Base-by-base conservation (phyloP, 2,113 vertebrate genomes). In the Heliornis fulica region DNA sequence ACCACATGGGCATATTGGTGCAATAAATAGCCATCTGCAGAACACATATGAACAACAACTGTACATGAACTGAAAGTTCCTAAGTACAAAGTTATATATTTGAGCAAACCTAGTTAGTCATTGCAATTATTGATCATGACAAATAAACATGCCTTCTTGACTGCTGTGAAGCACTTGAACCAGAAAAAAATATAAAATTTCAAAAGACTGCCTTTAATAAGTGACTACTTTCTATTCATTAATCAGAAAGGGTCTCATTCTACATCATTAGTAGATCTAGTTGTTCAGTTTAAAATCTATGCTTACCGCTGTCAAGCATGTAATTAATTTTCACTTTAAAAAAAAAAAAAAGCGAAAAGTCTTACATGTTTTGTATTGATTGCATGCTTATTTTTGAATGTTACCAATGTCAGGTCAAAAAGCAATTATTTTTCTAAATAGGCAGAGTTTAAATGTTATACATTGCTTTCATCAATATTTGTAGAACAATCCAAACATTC, bases 301-400 rank as follows among this genome's bases (percentile, higher is more conserved):
- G 32, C 26, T 80, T 85, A 77, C 8, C 9, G 79, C 57, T 78
- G 25, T 59, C 60, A 92, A 81, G 50, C 9, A 32, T 15, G 41
- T 45, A 94, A 90, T 87, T 84, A 2, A 34, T 78, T 79, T 46
- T 43, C 4, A 34, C 23, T n/a, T 21, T 25, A 7, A 53, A 45
- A 17, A 28, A 32, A 65, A 38, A 7, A 43, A 34, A 21, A 25
- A 25, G 22, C 48, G 64, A 63, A 32, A 23, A 2, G 2, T 13
- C 66, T 92, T 91, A 92, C 13, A 93, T 50, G 15, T 80, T 96
- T 96, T 83, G 22, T 46, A 51, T 63, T 40, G 43, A 87, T 89
- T 76, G 3, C 15, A 29, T 68, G 34, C 15, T 77, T 8, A 41
- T 60, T 88, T 90, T 87, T 40, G 21, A 60, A 66, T 51, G 29